Base-by-base conservation (phyloP, 1,140 invertebrate genomes). In the Achatina immaculata region DNA sequence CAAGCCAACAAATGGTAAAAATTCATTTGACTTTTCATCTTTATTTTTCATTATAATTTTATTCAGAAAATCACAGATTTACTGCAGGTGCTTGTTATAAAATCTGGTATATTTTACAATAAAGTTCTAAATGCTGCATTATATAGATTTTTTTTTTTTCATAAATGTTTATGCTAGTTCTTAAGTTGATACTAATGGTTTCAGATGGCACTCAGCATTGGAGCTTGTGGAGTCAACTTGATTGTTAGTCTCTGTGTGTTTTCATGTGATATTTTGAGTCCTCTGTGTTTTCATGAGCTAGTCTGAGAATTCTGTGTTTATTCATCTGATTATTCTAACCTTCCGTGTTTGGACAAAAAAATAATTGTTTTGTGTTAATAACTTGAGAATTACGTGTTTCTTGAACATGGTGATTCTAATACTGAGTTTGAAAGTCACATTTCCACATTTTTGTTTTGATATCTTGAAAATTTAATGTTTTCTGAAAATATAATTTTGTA, bases 211-310 rank as follows among this genome's bases (percentile, higher is more conserved):
- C 19, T 36, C 38, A 55, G 16, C 74, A 55, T 9, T 76, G 48
- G 74, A 51, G 51, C 45, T 43, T 76, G 21, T 76, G 74, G 74
- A 76, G 36, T 51, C 74, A 76, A 31, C 58, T 76, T 42, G 48
- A 76, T 62, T 76, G 74, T 76, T 76, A 62, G 74, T 76, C 4
- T 58, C 3, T 58, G 58, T 62, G 16, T 62, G 58, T 28, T 31
- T 28, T 62, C 28, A 28, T 62, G 7, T 16, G 1, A 34, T 62
- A 34, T 6, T 28, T 62, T 55, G 48, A 55, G n/a, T n/a, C n/a
- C n/a, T n/a, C n/a, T n/a, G n/a, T n/a, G n/a, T n/a, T n/a, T n/a
- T n/a, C n/a, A n/a, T n/a, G n/a, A n/a, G n/a, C n/a, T n/a, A n/a
- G n/a, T n/a, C n/a, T n/a, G n/a, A n/a, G n/a, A n/a, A n/a, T n/a